A percentile compares a stretch with the other conserved stretches of the same genome.
phyloP scores from a whole-genome alignment of 2,888 invertebrate genomes.

The Trachelus tabidus region DNA sequence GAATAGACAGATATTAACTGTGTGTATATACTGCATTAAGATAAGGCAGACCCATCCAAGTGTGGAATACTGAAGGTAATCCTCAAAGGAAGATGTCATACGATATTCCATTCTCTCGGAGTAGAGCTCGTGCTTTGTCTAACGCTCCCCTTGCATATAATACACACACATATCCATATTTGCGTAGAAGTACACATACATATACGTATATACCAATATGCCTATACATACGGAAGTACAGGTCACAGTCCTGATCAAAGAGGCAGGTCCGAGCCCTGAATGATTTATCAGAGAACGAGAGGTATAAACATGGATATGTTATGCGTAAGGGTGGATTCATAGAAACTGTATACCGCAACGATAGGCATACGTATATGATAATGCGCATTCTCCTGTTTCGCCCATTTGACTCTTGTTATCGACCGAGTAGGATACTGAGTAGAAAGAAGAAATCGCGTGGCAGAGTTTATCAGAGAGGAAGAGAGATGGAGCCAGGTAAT shows the following conservation, averaged over 20 bases:
- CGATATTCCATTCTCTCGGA: conserved; percentile 22
- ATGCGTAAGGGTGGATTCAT: neutral
- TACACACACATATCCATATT: neutral
- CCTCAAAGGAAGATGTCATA: conserved; percentile 32
- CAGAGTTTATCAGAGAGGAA: neutral
- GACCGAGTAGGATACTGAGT: neutral
- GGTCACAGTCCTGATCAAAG: neutral
- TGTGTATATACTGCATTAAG: conserved; percentile 15
- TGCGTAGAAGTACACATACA: neutral
- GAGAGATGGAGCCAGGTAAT: neutral
- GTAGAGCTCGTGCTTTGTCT: neutral
- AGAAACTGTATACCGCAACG: neutral
- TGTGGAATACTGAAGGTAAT: conserved; percentile 30
- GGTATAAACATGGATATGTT: neutral
- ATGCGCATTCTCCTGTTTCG: neutral
- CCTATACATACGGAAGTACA: neutral
- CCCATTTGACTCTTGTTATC: neutral
- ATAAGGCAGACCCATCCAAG: conserved; percentile 26
- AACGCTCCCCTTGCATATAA: neutral
- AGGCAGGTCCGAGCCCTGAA: neutral
- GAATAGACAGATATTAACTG: conserved; percentile 24
- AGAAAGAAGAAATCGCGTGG: neutral
- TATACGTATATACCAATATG: conserved; percentile 2
- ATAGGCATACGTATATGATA: neutral
- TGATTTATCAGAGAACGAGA: neutral